Conservation (phyloP, 64 coral and sea anemone genomes). For the Pocillopora damicornis region DNA sequence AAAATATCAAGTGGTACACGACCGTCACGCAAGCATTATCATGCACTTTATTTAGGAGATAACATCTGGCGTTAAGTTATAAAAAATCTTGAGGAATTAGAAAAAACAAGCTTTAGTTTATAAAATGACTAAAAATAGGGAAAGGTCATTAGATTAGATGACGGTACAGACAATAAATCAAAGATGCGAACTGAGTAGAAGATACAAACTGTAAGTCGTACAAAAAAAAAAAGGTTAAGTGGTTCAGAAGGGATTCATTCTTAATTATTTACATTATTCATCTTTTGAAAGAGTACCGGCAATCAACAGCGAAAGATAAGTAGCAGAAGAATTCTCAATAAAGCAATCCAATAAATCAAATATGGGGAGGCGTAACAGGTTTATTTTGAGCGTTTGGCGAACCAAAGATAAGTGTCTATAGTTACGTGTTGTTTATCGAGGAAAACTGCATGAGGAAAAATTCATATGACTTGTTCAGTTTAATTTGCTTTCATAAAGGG, state of each 20-base stretch:
- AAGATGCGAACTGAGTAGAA: neutral
- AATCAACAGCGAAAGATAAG: neutral
- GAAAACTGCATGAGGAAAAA: neutral
- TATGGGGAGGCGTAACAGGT: neutral
- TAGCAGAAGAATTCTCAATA: neutral
- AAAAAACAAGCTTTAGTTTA: neutral
- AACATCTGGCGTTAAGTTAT: neutral
- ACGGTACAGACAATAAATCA: neutral
- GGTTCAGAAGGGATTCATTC: neutral
- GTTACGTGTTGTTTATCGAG: neutral
- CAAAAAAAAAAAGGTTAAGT: neutral
- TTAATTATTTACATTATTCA: neutral
- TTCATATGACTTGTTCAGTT: neutral
- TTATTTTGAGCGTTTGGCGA: neutral
- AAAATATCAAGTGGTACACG: neutral
- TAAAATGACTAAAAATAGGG: neutral
- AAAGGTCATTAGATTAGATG: neutral
- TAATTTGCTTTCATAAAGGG: too few relatives aligned
- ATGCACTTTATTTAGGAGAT: neutral
- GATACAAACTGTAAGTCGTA: neutral
- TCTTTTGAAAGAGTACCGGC: neutral
- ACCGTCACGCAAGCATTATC: conserved; percentile 18
- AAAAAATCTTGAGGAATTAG: neutral
- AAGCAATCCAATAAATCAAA: neutral
- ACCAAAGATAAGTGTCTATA: neutral